Base-by-base conservation (phyloP, 2,888 invertebrate species). In the Acronicta aceris region DNA sequence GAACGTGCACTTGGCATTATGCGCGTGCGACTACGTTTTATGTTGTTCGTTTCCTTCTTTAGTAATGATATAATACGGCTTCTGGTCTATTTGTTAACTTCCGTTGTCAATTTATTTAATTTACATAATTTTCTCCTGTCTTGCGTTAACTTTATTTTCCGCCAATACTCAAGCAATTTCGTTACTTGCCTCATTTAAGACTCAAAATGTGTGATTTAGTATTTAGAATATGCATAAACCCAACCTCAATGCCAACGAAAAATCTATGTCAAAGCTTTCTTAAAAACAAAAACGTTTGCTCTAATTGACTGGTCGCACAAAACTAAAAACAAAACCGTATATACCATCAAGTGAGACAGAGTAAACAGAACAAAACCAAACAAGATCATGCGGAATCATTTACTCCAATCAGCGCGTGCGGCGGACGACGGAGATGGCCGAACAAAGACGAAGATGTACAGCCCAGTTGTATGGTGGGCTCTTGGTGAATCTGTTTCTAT, bases 331-430 rank as follows among this genome's bases (percentile, higher is more conserved):
- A 86, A 86, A 80, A 82, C 79, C 58, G 78, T 78, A 79, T n/a
- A n/a, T 77, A 81, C 84, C 83, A 84, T 86, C 87, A 88, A 85
- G 76, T 79, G 79, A 80, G 87, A 86, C 89, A 85, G 78, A 63
- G 86, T 88, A 90, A 91, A 90, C 86, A 89, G 89, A 90, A 82
- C 89, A 92, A 92, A 91, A 93, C 89, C 73, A 88, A 90, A 91
- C 91, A 85, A 87, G 89, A 90, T 90, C 91, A 92, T 89, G 89
- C 86, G 89, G 91, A 91, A 91, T 92, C 92, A 89, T 91, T 93
- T 92, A 92, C 91, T 90, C 87, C 90, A 89, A 91, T 90, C 90
- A 87, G 83, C 81, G 85, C 81, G 78, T 73, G 79, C 65, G 76
- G 73, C 76, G 78, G 81, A 66, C 81, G 71, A 70, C 83, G 84